These are phyloP conservation scores for Excalfactoria chinensis DNA, from an alignment of 2,113 vertebrate genomes.

Conservation along the genomic window DNA sequence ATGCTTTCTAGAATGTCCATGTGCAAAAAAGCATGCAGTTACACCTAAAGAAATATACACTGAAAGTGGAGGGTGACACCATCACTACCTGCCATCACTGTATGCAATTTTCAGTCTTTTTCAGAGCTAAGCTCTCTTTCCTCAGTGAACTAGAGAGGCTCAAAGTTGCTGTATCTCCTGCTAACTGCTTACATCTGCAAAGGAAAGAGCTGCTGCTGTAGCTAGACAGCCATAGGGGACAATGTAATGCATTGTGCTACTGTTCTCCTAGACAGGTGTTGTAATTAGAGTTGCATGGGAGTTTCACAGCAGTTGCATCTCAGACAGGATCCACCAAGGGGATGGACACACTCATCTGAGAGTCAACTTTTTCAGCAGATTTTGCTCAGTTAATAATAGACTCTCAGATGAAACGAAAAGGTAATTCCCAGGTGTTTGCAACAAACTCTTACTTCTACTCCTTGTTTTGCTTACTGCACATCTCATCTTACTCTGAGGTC, in stretches of 20 bases:
- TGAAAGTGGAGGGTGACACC: accelerated
- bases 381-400: background rate
- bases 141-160: background rate
- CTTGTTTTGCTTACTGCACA: background rate
- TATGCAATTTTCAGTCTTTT: background rate
- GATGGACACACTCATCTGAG: background rate
- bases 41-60: background rate
- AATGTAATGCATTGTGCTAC: background rate
- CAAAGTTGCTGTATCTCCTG: background rate
- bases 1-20: background rate
- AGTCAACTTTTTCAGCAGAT: background rate
- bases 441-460: background rate
- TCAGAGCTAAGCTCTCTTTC: background rate
- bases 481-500: background rate
- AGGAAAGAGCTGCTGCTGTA: background rate
- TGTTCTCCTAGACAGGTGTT: background rate
- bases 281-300: background rate
- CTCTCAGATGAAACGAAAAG: background rate
- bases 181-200: background rate
- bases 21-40: background rate
- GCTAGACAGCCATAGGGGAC: background rate
- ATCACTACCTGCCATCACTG: background rate
- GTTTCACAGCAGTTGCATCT: background rate
- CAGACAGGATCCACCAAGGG: background rate
- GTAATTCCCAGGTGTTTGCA: background rate